Percentiles rank a stretch among this genome's conserved stretches.
phyloP scores from a whole-genome alignment of 2,113 vertebrate species.

The Eulemur rufifrons region DNA sequence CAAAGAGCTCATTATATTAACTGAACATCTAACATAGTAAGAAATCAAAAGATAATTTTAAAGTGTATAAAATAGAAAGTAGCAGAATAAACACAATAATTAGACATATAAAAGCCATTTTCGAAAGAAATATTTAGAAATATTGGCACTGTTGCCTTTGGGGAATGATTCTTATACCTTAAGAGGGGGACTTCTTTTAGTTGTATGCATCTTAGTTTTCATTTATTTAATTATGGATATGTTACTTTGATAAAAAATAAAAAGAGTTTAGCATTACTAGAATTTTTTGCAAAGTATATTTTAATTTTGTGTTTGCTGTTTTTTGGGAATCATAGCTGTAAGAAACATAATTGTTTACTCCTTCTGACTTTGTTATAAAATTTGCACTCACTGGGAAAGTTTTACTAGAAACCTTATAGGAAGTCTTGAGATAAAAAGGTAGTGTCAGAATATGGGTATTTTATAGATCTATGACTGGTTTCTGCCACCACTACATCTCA shows the following conservation, averaged over 20 bases:
- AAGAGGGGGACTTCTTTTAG: neutral
- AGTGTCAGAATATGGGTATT: neutral
- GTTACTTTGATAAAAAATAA: slow-evolving; percentile 1
- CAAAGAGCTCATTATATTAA: neutral
- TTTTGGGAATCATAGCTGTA: neutral
- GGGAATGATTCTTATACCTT: neutral
- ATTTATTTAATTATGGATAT: neutral
- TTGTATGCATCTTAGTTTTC: neutral
- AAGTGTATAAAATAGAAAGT: neutral
- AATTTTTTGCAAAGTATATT: neutral
- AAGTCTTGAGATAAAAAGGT: neutral
- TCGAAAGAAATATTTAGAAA: neutral
- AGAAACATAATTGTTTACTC: neutral
- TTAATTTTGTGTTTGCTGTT: neutral
- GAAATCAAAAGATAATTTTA: neutral
- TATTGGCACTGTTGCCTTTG: neutral
- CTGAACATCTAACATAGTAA: neutral
- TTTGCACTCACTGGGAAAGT: neutral
- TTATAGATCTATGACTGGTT: neutral
- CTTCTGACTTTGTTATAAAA: neutral
- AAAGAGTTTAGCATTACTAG: slow-evolving; percentile 12
- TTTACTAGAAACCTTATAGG: neutral
- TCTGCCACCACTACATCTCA: neutral
- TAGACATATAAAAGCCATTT: neutral
- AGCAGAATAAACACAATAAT: neutral